Base-by-base conservation (phyloP, 2,113 vertebrate genomes). In the Xiphorhynchus elegans region DNA sequence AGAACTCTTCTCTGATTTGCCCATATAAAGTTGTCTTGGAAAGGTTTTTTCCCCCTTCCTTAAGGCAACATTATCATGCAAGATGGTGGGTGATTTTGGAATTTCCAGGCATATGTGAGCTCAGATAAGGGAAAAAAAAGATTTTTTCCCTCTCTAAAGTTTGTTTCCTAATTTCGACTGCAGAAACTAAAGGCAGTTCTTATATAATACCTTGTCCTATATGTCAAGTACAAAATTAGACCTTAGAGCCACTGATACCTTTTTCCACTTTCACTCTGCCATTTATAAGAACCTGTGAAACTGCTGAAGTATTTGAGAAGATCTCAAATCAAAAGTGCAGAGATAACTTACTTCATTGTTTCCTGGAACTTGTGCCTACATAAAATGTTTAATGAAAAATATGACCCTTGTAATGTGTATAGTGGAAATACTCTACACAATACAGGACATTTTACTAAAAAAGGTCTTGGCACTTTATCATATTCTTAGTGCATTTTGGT, bases 131-230 rank as follows among this genome's bases (percentile, higher is more conserved):
- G 25, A 19, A 73, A 13, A 13, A 25, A 1, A 31, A 33, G 10
- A 10, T 17, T 52, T 63, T 10, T 6, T 9, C 13, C 33, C 21
- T 8, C 2, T 11, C 15, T 10, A 9, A 72, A 59, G 9, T 33
- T 69, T 80, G 4, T 31, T 73, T 85, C 16, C 13, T 74, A 77
- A 68, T 67, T 66, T 33, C 23, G 15, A 73, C 6, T 9, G 44
- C 5, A 40, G 60, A 59, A 33, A 21, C 1, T 40, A 50, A 55
- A 28, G 7, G 11, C 17, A 63, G 7, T 19, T 77, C 59, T 64
- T 73, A 37, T 18, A 15, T 49, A 11, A 64, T 23, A 47, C 24
- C 0, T 0, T 33, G 11, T 33, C 1, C 3, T 25, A 9, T 23
- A 26, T 20, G 20, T 44, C 53, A 58, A 33, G 24, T 26, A 25